Evolutionary conservation across 1,140 invertebrate species (phyloP), one percentile per base, ranked within the genome.

Genomic region (Sycophaga agraensis): DNA sequence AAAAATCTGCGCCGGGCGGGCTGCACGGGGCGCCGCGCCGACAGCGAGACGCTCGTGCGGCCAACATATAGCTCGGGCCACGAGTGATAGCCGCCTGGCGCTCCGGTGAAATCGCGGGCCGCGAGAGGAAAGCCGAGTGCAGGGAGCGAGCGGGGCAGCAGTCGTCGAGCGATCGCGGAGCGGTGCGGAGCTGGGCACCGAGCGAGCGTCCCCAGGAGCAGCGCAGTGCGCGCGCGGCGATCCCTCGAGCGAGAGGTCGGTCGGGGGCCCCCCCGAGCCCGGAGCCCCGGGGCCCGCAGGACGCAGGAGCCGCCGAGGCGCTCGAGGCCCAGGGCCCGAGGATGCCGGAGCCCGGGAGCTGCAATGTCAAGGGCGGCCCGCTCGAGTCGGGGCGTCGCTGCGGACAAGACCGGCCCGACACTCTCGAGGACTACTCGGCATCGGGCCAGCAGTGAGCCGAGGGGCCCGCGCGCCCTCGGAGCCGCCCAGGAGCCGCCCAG

Each of bases 161-260:
- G 67, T 71, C 37, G 55, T 42, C 51, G 57, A 64, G 40, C 57
- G 61, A 59, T 58, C 46, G 67, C 51, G 65, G 65, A 61, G 8
- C 5, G 24, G 45, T 9, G 45, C 31, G 48, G 26, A 21, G 24
- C 35, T 65, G 59, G 61, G 56, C 43, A 21, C 42, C 14, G 24
- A 28, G 43, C 24, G 43, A 6, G 43, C 24, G 46, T 34, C 24
- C n/a, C n/a, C n/a, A n/a, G n/a, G n/a, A n/a, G n/a, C n/a, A n/a
- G n/a, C n/a, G n/a, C n/a, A n/a, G n/a, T n/a, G n/a, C n/a, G n/a
- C n/a, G n/a, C n/a, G n/a, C n/a, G n/a, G n/a, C n/a, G n/a, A n/a
- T n/a, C n/a, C n/a, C n/a, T n/a, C n/a, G n/a, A n/a, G n/a, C n/a
- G n/a, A n/a, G n/a, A n/a, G n/a, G n/a, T n/a, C n/a, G n/a, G n/a